Base-by-base conservation (phyloP, 1,140 invertebrate genomes). In the Drosophila equinoxialis region DNA sequence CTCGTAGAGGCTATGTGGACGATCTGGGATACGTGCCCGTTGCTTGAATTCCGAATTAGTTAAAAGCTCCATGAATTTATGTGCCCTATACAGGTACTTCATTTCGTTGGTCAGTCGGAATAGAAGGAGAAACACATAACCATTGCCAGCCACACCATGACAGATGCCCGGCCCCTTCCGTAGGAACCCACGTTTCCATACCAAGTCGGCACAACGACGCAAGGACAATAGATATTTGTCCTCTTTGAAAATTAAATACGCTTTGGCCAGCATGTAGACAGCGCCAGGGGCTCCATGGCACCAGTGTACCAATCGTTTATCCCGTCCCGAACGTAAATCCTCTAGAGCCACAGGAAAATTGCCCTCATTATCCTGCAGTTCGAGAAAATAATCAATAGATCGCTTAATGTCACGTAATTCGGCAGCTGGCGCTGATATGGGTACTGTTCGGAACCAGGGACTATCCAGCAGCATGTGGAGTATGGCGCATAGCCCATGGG, bases 231-330 rank as follows among this genome's bases (percentile, higher is more conserved):
- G 91, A 91, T 96, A 98, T 83, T 95, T 95, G 3, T 94, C 91
- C 69, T 97, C 96, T 69, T 95, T 94, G 92, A 95, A 97, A 3
- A 95, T 87, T 4, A 95, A 82, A 92, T 96, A 97, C 1, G 97
- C 96, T 92, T 95, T 96, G 2, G 96, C 96, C 93, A 98, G 94
- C 20, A 97, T 86, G 90, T 97, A 97, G 7, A 97, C 92, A 1
- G 95, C 94, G 7, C 97, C 96, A 55, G 96, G 95, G 35, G 96
- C 96, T 1, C 97, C 97, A 92, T 98, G 97, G 92, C 97, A 98
- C 97, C 97, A 98, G 86, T 98, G 97, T 4, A 98, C 94, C 2
- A 98, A 86, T 71, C 96, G 95, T 70, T 94, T 91, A 2, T 93
- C 92, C 6, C 91, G 77, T 10, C 93, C 82, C 26, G 84, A 87